Evolutionary conservation across 2,113 vertebrate genomes (phyloP), one percentile per base, ranked within the genome.

Genomic region (Pyrgilauda ruficollis): DNA sequence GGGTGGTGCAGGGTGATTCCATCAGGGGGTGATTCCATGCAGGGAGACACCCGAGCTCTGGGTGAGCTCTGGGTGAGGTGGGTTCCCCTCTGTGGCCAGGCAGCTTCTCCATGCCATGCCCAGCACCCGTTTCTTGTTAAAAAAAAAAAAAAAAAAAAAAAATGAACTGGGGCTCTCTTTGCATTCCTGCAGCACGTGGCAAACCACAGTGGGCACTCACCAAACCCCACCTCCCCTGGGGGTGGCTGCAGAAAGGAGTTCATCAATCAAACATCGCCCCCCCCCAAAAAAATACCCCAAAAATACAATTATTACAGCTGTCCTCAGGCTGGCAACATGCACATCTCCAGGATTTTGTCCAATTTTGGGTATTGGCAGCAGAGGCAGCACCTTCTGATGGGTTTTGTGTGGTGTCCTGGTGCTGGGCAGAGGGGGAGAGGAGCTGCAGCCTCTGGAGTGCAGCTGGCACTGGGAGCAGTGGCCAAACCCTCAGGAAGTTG

Each of bases 231-330:
- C 53, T 53, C 12, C 47, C 52, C 46, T 28, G 4, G 14, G 67
- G 44, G 24, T 7, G 64, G 16, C 35, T 81, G 75, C 21, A 58
- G 86, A 55, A 24, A 26, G 4, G 15, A 55, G 15, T 12, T 44
- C 31, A 28, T 35, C 33, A 4, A 53, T 59, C 58, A 49, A 73
- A 58, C 26, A 89, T 13, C 33, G 19, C 24, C 13, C 4, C 8
- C 3, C 3, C 3, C 6, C 0, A 0, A 1, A 26, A 74, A 72
- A 70, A 11, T 9, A 8, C 6, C 37, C 10, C 7, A 31, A 30
- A 87, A 76, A 7, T 33, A 11, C 5, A 2, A 28, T 75, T 39
- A 2, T 33, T 52, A 4, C 15, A 20, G 31, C 67, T 23, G 19
- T 67, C 39, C 61, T 90, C 8, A 3, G 47, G 70, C 79, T 85